Percentiles rank a stretch among this genome's conserved stretches.
phyloP scores from a whole-genome alignment of 2,888 invertebrate genomes.

The Tridacna crocea region DNA sequence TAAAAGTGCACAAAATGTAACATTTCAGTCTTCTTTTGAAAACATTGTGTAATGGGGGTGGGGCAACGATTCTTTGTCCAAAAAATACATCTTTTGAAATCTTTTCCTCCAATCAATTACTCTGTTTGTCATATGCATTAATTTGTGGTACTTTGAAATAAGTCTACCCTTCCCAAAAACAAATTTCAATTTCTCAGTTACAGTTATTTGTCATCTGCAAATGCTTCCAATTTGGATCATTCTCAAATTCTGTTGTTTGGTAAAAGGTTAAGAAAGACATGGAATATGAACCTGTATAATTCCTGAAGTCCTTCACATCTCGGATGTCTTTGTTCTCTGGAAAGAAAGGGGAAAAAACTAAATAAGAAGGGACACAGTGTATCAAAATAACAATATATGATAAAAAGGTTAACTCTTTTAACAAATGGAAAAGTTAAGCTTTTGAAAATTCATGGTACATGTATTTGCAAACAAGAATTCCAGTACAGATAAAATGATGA shows the following conservation, averaged over 20 bases:
- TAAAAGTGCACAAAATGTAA: background rate
- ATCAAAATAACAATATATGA: background rate
- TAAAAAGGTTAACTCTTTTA: background rate
- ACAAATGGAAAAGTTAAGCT: background rate
- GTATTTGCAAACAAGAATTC: background rate
- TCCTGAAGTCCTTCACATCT: constrained; percentile 33
- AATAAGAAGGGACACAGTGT: too few species aligned
- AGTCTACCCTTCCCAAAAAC: too few species aligned
- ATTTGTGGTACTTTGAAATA: too few species aligned
- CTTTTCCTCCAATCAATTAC: too few species aligned
- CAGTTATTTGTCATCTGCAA: too few species aligned
- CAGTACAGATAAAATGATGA: too few species aligned
- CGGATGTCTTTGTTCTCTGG: constrained; percentile 42
- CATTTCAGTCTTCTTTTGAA: background rate
- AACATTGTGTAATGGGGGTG: too few species aligned
- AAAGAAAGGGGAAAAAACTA: background rate
- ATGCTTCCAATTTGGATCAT: too few species aligned
- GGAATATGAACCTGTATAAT: constrained; percentile 31
- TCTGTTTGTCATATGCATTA: too few species aligned
- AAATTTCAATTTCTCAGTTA: too few species aligned
- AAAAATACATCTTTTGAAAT: too few species aligned
- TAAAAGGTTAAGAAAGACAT: background rate
- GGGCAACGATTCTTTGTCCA: background rate
- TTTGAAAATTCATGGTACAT: background rate
- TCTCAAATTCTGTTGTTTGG: too few species aligned